phyloP scores from a whole-genome alignment of 2,888 invertebrate genomes.

The Chymomyza caudatula region DNA sequence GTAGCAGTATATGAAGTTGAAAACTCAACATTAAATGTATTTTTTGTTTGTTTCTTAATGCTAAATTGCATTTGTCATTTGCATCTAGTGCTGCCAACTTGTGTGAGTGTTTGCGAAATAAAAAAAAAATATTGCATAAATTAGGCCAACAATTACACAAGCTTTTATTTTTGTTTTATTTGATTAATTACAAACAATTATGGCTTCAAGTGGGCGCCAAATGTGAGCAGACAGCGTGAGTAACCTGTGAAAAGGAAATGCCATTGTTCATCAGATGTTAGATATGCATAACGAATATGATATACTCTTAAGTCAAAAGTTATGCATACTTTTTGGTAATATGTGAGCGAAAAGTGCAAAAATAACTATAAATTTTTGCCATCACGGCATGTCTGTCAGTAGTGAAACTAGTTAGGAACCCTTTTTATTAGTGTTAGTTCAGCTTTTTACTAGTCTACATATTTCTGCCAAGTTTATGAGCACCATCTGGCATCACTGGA shows the following conservation, averaged over 20 bases:
- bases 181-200: conserved; percentile 47
- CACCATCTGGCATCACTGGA: no score
- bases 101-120: background rate
- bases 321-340: no score
- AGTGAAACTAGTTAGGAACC: no score
- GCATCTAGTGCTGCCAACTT: background rate
- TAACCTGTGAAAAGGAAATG: conserved; percentile 2
- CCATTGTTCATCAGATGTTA: background rate
- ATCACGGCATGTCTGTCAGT: no score
- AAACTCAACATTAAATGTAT: conserved; percentile 4
- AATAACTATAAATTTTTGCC: no score
- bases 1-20: background rate
- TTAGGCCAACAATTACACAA: conserved; percentile 16
- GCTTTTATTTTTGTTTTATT: background rate
- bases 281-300: no score
- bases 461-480: no score
- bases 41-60: background rate
- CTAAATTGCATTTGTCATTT: no score
- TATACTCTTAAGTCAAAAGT: no score
- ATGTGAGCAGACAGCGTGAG: conserved; percentile 26
- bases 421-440: no score
- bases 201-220: conserved; percentile 24
- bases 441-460: no score
- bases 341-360: no score
- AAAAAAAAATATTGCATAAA: conserved; percentile 17